Evolutionary conservation across 2,797 vertebrate genomes (phyloP).

Genomic region (Rhinoraja longicauda): DNA sequence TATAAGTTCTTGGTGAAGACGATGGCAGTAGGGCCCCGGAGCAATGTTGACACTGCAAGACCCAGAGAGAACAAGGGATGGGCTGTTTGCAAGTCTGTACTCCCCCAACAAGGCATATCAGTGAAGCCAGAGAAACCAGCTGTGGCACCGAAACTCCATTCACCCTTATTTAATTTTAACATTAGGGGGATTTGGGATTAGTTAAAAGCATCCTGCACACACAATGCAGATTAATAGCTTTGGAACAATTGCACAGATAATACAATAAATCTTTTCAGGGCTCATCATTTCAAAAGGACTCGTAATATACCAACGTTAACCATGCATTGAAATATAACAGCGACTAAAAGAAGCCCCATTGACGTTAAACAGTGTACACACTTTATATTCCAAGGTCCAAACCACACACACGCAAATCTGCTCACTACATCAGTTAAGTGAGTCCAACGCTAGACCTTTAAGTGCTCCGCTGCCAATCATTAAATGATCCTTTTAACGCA

Average conservation of each 20-base stretch:
- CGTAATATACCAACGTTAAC: background rate
- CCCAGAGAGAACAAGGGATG: conserved; percentile 41
- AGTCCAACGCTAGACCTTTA: background rate
- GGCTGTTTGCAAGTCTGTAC: conserved; percentile 41
- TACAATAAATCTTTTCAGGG: background rate
- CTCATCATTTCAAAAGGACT: background rate
- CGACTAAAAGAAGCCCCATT: background rate
- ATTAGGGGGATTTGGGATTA: background rate
- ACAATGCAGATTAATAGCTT: background rate
- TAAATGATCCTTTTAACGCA: background rate
- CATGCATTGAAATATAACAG: background rate
- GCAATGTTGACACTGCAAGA: conserved; percentile 40
- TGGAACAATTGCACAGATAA: background rate
- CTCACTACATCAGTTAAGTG: background rate
- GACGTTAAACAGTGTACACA: background rate
- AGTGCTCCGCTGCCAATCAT: background rate
- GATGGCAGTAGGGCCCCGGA: background rate
- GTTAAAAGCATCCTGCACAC: background rate
- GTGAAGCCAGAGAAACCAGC: conserved; percentile 44
- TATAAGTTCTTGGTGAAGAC: background rate
- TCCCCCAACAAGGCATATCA: conserved; percentile 46
- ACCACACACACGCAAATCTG: background rate
- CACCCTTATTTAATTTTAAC: conserved; percentile 11
- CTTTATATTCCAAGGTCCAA: background rate
- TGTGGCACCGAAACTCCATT: conserved; percentile 42